phyloP scores from a whole-genome alignment of 2,888 invertebrate genomes.

The Melanchra persicariae region DNA sequence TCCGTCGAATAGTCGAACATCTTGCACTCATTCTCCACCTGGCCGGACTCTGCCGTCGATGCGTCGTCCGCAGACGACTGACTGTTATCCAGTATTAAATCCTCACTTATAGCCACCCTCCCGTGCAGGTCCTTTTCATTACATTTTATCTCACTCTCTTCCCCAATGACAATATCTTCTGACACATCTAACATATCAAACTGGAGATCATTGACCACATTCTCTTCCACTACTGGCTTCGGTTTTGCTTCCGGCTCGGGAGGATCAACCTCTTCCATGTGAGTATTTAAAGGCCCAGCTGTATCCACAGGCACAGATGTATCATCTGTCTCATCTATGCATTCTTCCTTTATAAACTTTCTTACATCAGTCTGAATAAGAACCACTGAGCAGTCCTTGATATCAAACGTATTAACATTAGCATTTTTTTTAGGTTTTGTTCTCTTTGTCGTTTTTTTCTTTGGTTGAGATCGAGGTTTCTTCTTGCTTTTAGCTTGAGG shows the following conservation, averaged over 20 bases:
- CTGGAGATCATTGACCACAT: conserved; percentile 78
- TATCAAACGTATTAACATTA: conserved; percentile 53
- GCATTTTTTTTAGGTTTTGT: conserved; percentile 57
- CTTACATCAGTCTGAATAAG: conserved; percentile 76
- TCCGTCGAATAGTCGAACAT: conserved; percentile 85
- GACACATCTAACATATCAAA: conserved; percentile 89
- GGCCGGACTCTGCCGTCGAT: conserved; percentile 53
- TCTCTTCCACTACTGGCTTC: conserved; percentile 59
- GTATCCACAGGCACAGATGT: conserved; percentile 13
- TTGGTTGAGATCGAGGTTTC: conserved; percentile 65
- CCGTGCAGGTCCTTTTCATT: conserved; percentile 73
- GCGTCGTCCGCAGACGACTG: conserved; percentile 78
- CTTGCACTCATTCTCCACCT: conserved; percentile 78
- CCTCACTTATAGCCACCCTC: conserved; percentile 75
- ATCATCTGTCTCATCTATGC: conserved; percentile 24
- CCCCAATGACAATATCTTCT: conserved; percentile 86
- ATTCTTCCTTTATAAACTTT: conserved; percentile 66
- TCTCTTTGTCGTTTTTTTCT: conserved; percentile 62
- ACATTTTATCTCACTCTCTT: conserved; percentile 79
- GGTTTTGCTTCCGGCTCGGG: neutral
- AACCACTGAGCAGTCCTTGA: conserved; percentile 81
- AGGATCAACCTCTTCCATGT: neutral
- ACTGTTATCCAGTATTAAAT: conserved; percentile 85
- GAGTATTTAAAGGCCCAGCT: conserved; percentile 6
- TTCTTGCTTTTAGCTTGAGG: conserved; percentile 70